phyloP scores from a whole-genome alignment of 2,888 invertebrate genomes.

The Pseudococcus viburni region DNA sequence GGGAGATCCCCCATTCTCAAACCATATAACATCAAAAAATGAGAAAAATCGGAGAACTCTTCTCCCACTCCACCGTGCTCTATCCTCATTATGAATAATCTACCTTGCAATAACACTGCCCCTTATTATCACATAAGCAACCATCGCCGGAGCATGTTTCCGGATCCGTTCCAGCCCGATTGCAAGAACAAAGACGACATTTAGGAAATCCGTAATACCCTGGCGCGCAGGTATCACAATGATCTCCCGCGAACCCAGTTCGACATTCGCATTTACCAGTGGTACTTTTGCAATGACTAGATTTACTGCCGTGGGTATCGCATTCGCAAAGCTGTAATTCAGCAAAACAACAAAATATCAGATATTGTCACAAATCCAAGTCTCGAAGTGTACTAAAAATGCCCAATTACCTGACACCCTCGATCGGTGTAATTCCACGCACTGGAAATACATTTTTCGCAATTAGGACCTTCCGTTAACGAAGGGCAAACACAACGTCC shows the following conservation, averaged over 20 bases:
- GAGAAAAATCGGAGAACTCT: too few relatives aligned
- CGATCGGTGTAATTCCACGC: constrained; percentile 84
- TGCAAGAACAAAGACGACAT: constrained; percentile 80
- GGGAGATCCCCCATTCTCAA: too few relatives aligned
- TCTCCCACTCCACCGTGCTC: too few relatives aligned
- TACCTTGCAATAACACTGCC: constrained; percentile 93
- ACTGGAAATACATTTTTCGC: constrained; percentile 85
- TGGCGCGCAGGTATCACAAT: constrained; percentile 86
- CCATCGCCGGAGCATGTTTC: constrained; percentile 75
- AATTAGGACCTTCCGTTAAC: constrained; percentile 85
- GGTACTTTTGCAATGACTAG: constrained; percentile 78
- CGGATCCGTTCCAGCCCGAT: constrained; percentile 77
- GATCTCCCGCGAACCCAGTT: constrained; percentile 81
- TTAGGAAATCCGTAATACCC: constrained; percentile 91
- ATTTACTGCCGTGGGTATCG: constrained; percentile 79
- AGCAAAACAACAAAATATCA: not conserved
- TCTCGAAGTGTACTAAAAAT: not conserved
- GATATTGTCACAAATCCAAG: not conserved
- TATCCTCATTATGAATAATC: not conserved
- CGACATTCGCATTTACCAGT: constrained; percentile 84
- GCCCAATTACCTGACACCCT: constrained; percentile 78
- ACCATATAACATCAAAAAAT: too few relatives aligned
- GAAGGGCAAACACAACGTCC: constrained; percentile 95
- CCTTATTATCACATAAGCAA: constrained; percentile 82
- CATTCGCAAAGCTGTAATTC: constrained; percentile 79